Percentiles rank a stretch among this genome's conserved stretches.
Evolutionary conservation across 2,888 invertebrate species (phyloP).

Genomic region (Nineta flava): DNA sequence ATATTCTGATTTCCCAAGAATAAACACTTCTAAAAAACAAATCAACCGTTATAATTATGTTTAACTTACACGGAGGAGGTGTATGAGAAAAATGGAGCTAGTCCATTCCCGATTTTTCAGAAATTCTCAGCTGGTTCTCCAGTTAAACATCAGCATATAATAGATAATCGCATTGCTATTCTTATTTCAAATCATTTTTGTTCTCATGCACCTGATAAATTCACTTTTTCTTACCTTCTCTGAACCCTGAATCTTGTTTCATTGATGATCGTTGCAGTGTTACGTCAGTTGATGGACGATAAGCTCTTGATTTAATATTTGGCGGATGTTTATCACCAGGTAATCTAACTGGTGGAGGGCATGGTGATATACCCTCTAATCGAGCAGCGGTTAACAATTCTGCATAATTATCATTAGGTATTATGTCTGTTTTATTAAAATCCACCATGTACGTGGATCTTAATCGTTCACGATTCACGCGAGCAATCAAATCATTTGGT

Average conservation of each 20-base stretch:
- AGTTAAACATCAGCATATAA: too few relatives aligned
- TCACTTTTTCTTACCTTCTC: not conserved
- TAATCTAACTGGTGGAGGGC: slow-evolving; percentile 37
- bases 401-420: slow-evolving; percentile 35
- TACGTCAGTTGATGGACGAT: slow-evolving; percentile 14
- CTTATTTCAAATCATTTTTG: too few relatives aligned
- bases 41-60: not conserved
- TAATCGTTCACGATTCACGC: slow-evolving; percentile 43
- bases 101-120: too few relatives aligned
- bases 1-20: slow-evolving; percentile 31
- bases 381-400: slow-evolving; percentile 38
- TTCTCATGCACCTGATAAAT: too few relatives aligned
- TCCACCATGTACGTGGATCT: slow-evolving; percentile 47
- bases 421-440: slow-evolving; percentile 31
- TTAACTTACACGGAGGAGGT: too few relatives aligned
- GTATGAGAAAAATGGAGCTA: too few relatives aligned
- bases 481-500: slow-evolving; percentile 36
- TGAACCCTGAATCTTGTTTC: slow-evolving; percentile 8
- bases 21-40: not conserved
- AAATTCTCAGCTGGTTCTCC: too few relatives aligned
- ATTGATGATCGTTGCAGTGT: slow-evolving; percentile 7
- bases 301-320: slow-evolving; percentile 27
- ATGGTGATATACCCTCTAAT: slow-evolving; percentile 34
- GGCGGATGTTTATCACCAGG: slow-evolving; percentile 42
- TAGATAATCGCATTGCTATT: too few relatives aligned